Evolutionary conservation across 2,113 vertebrate genomes (phyloP).

Genomic region (Helogale parvula): DNA sequence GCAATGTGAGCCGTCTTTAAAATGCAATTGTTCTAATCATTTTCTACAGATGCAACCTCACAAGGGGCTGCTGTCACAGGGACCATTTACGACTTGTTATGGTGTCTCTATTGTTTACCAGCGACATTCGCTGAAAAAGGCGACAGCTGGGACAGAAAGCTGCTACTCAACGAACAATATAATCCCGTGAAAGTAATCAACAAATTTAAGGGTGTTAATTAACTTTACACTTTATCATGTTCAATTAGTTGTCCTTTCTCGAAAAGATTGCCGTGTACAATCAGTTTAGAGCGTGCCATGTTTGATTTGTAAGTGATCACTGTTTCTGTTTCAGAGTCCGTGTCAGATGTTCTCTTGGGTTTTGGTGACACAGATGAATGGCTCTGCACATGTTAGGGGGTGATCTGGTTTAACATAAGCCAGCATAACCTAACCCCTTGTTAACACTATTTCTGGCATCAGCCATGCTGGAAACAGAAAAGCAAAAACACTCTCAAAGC

Average conservation of each 20-base stretch:
- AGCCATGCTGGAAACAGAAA: constrained; percentile 68
- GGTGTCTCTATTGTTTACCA: constrained; percentile 96
- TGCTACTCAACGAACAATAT: constrained; percentile 92
- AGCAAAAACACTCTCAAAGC: constrained; percentile 33
- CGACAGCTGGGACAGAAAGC: constrained; percentile 97
- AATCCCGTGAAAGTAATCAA: constrained; percentile 96
- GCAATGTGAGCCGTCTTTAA: constrained; percentile 94
- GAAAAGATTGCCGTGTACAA: constrained; percentile 92
- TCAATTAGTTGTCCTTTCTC: constrained; percentile 98
- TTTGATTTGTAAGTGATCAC: constrained; percentile 96
- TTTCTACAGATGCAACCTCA: constrained; percentile 95
- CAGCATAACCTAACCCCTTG: constrained; percentile 89
- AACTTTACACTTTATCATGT: constrained; percentile 99
- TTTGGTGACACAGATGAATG: constrained; percentile 93
- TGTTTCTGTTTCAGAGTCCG: constrained; percentile 89
- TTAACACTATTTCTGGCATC: constrained; percentile 84
- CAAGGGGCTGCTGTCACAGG: constrained; percentile 94
- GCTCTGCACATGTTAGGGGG: constrained; percentile 88
- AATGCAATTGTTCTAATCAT: constrained; percentile 99
- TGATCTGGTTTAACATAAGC: constrained; percentile 91
- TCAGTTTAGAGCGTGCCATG: constrained; percentile 93
- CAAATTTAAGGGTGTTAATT: constrained; percentile 99
- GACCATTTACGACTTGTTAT: constrained; percentile 93
- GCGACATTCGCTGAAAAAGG: constrained; percentile 88
- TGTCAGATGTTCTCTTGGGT: constrained; percentile 92